phyloP scores from a whole-genome alignment of 2,888 invertebrate species.

The Lasioglossum vierecki region DNA sequence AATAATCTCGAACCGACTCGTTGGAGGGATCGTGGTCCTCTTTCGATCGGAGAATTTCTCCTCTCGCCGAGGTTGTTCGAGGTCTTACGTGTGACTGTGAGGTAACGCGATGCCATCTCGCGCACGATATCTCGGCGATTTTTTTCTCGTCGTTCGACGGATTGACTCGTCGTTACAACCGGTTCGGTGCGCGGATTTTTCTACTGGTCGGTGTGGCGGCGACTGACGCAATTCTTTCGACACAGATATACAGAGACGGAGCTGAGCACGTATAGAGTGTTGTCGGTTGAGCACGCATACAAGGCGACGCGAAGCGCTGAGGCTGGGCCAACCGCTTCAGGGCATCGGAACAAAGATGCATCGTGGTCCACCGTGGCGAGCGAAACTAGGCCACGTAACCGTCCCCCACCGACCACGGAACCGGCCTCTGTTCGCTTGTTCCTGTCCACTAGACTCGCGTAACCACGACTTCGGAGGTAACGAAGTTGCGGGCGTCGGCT shows the following conservation, averaged over 20 bases:
- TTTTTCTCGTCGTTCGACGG: constrained; percentile 30
- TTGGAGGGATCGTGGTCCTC: constrained; percentile 13
- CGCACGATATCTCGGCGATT: constrained; percentile 49
- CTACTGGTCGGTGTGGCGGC: constrained; percentile 20
- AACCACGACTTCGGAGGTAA: constrained; percentile 45
- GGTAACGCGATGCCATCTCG: constrained; percentile 54
- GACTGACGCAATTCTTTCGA: constrained; percentile 68
- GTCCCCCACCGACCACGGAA: constrained; percentile 34
- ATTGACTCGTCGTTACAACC: constrained; percentile 70
- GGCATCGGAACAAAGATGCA: constrained; percentile 67
- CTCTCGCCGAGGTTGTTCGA: constrained; percentile 16
- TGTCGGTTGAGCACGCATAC: constrained; percentile 4
- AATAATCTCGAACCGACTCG: not conserved
- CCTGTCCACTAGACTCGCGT: constrained; percentile 29
- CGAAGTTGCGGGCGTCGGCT: constrained; percentile 34
- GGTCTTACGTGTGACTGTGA: constrained; percentile 33
- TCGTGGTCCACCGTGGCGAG: constrained; percentile 58
- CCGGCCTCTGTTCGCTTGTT: constrained; percentile 35
- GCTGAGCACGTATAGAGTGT: not conserved
- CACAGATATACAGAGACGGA: constrained; percentile 21
- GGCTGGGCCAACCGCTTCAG: constrained; percentile 34
- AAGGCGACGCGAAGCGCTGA: not conserved
- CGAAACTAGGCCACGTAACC: constrained; percentile 70
- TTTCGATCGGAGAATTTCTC: constrained; percentile 40
- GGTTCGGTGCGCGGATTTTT: constrained; percentile 67